Percentiles rank a stretch among this genome's conserved stretches.
Conservation (phyloP, 2,797 vertebrate species). For the Lutjanus campechanus region DNA sequence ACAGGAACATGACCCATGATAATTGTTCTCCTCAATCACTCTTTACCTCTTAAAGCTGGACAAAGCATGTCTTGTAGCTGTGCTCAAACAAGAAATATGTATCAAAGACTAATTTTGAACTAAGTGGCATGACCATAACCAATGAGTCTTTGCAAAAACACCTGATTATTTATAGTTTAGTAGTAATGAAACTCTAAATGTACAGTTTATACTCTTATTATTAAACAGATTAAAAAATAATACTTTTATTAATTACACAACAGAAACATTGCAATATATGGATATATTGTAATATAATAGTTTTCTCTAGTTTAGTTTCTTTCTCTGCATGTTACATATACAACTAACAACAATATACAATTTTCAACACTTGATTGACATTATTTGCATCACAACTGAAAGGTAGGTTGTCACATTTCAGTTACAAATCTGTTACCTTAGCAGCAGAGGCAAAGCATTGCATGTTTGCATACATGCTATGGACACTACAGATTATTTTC, state of each 20-base stretch:
- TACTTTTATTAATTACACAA: neutral
- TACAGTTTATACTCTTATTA: neutral
- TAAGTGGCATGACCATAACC: neutral
- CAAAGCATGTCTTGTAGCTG: constrained; percentile 7
- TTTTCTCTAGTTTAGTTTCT: neutral
- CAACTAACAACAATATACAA: neutral
- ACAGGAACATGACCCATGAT: constrained; percentile 48
- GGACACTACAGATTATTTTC: neutral
- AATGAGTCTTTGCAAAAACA: constrained; percentile 13
- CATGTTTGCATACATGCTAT: neutral
- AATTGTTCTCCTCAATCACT: constrained; percentile 64
- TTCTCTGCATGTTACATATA: neutral
- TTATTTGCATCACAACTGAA: neutral
- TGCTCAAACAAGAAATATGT: constrained; percentile 1
- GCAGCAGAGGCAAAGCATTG: too few relatives aligned
- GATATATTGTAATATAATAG: neutral
- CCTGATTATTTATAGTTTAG: neutral
- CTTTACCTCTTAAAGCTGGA: constrained; percentile 28
- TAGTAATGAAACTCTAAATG: neutral
- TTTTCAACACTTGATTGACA: neutral
- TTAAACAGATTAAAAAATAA: neutral
- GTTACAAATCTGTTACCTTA: too few relatives aligned
- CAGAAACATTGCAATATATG: neutral
- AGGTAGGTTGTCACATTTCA: neutral
- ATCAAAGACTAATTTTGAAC: neutral